These are phyloP conservation scores for Nowickia ferox DNA, from an alignment of 2,888 invertebrate genomes.

Conservation along the genomic window DNA sequence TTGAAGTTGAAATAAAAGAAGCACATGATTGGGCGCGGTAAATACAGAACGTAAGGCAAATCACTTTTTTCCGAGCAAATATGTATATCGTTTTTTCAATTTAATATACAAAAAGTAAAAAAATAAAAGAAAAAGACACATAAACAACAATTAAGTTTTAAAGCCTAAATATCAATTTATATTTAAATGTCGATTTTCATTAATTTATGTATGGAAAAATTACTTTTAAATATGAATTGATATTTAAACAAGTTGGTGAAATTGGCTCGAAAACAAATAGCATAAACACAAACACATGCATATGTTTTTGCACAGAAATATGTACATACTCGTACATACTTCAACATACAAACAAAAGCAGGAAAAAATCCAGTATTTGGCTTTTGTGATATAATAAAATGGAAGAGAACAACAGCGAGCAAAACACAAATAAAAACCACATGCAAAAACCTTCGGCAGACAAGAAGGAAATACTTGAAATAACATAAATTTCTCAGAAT, in stretches of 20 bases:
- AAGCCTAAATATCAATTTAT: too few species aligned
- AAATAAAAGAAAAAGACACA: slow-evolving; percentile 3
- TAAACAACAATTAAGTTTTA: slow-evolving; percentile 39
- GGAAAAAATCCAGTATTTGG: too few species aligned
- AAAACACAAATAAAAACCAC: neutral
- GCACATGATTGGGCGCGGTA: slow-evolving; percentile 50
- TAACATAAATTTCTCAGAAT: slow-evolving; percentile 28
- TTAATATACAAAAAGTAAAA: neutral
- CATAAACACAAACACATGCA: slow-evolving; percentile 13
- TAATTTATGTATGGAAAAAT: too few species aligned
- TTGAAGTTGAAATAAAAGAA: too few species aligned
- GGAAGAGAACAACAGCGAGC: neutral
- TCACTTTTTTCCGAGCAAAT: neutral
- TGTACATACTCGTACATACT: neutral
- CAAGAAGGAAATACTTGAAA: slow-evolving; percentile 46
- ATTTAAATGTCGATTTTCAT: too few species aligned
- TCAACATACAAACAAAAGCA: neutral
- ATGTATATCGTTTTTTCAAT: neutral
- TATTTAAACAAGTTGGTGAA: too few species aligned
- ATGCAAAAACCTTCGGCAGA: slow-evolving; percentile 12
- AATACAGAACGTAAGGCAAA: neutral
- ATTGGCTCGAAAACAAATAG: slow-evolving; percentile 33
- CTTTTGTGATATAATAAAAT: neutral
- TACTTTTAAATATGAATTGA: too few species aligned
- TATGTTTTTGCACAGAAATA: neutral